Evolutionary conservation across 35 echinoderm and acorn worm species (phyloP), one percentile per base, ranked within the genome.

Genomic region (Nesometra sesokonis): DNA sequence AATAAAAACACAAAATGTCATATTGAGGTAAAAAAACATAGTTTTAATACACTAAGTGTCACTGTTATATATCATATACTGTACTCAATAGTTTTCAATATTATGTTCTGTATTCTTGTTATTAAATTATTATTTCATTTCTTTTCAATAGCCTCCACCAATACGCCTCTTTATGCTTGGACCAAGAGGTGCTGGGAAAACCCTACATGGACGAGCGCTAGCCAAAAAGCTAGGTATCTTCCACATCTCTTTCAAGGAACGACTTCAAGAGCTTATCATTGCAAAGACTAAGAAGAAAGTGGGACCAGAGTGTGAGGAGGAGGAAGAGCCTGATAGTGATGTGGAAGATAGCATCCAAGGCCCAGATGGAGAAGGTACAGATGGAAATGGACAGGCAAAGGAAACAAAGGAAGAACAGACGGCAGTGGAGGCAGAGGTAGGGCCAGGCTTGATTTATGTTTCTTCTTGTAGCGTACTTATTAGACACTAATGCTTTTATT

Each of bases 271-370:
- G 77, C 76, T 99, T 33, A 88, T 99, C 90, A 99, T 99, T 36
- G 91, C 88, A 32, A 99, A 99, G 88, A 99, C 96, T 31, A 99
- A 99, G 87, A 99, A 99, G 90, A 99, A 92, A 80, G 90, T 99
- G 81, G 96, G 92, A 32, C 96, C 92, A 23, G 96, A 99, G 87
- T 91, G 35, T 86, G 96, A 99, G 77, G 96, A 99, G 77, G 96
- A 99, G 76, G 95, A 98, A 80, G 96, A 99, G 76, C 90, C 93
- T 4, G 92, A 94, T 21, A 89, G 87, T 77, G 96, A 99, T 17
- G 23, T 57, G 33, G 96, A 99, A 76, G 86, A 79, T 29, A 91
- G 52, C 23, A 67, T 17, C 52, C 52, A 67, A 67, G 21, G 52
- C 1, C 9, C 9, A 67, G 52, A 67, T 67, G 52, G 52, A 17